Evolutionary conservation across 2,888 invertebrate genomes (phyloP).

Genomic region (Cantharis nigra): DNA sequence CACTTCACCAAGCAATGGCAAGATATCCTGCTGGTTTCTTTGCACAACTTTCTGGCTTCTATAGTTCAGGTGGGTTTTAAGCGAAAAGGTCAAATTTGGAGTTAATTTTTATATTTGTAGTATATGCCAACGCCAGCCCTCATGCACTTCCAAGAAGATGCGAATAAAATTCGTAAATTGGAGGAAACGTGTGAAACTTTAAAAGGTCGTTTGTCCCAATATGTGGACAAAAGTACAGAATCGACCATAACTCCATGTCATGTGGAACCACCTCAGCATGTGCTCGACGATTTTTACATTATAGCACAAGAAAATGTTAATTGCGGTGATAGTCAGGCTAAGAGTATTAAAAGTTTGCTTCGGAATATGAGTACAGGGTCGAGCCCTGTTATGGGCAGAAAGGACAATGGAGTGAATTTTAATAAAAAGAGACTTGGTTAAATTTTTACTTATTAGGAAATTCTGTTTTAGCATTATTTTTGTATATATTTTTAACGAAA

Average conservation of each 20-base stretch:
- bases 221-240: conserved; percentile 55
- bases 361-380: conserved; percentile 79
- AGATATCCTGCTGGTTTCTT: conserved; percentile 86
- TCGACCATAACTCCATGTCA: conserved; percentile 63
- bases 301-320: conserved; percentile 75
- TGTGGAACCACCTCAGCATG: conserved; percentile 74
- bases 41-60: conserved; percentile 91
- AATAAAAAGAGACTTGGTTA: conserved; percentile 56
- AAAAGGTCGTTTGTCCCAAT: conserved; percentile 61
- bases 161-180: conserved; percentile 75
- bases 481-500: background rate
- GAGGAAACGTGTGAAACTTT: conserved; percentile 83
- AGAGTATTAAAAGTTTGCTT: conserved; percentile 77
- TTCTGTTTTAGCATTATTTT: background rate
- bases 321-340: conserved; percentile 67
- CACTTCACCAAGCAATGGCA: conserved; percentile 96
- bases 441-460: background rate
- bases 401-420: conserved; percentile 57
- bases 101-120: conserved; percentile 55
- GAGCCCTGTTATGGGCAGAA: conserved; percentile 80
- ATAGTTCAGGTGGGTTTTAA: conserved; percentile 70
- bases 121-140: conserved; percentile 87
- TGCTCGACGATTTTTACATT: conserved; percentile 90
- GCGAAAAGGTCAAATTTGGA: background rate
- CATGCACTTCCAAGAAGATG: conserved; percentile 85